phyloP scores from a whole-genome alignment of 1,140 invertebrate genomes.

The Magallana ariakensis region DNA sequence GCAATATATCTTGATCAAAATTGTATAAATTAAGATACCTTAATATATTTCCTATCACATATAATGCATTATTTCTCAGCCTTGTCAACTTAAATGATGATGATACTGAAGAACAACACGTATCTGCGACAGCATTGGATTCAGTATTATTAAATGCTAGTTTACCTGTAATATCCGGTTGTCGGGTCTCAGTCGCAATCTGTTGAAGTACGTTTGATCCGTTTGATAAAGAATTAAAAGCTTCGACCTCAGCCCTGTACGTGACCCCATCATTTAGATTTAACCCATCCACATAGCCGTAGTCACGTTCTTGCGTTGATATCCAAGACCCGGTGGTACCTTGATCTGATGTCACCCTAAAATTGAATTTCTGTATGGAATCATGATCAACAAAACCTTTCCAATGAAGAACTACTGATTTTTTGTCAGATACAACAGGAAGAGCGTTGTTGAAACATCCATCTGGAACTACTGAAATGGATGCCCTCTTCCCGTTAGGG shows the following conservation, averaged over 20 bases:
- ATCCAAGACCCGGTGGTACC: background rate
- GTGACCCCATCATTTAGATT: background rate
- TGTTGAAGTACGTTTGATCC: background rate
- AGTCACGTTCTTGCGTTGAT: background rate
- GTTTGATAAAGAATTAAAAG: background rate
- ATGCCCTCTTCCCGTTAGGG: background rate
- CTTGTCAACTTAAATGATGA: no score
- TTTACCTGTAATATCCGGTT: background rate
- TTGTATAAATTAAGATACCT: no score
- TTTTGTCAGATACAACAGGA: constrained; percentile 13
- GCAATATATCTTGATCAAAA: no score
- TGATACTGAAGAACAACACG: no score
- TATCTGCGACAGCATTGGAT: no score
- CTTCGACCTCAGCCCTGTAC: constrained; percentile 8
- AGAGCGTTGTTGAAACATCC: background rate
- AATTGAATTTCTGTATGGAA: background rate
- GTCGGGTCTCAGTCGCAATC: background rate
- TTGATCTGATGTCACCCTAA: background rate
- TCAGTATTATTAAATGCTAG: no score
- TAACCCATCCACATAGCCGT: background rate
- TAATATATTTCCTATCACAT: no score
- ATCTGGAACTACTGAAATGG: background rate
- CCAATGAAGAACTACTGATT: background rate
- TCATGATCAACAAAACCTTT: background rate
- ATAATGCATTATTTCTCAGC: no score